Evolutionary conservation across 2,888 invertebrate genomes (phyloP).

Genomic region (Oconnorella tubifera): DNA sequence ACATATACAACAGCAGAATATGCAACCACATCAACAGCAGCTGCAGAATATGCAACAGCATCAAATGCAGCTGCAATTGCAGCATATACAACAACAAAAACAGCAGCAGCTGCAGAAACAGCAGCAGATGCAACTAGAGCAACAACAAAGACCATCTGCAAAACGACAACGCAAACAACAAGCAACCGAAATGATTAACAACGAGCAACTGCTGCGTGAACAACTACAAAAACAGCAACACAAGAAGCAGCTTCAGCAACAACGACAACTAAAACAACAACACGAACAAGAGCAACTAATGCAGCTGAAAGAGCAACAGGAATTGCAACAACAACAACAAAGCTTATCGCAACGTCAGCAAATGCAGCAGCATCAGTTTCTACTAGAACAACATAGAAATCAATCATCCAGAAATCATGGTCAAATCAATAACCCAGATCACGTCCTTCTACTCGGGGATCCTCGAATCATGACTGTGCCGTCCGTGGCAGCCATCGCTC

Average conservation of each 20-base stretch:
- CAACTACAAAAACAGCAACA: neutral
- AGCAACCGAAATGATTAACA: no score
- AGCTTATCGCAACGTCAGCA: constrained; percentile 34
- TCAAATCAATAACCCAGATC: no score
- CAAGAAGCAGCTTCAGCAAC: neutral
- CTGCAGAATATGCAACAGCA: constrained; percentile 33
- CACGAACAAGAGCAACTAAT: no score
- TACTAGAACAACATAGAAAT: neutral
- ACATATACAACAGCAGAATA: neutral
- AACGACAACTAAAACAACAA: neutral
- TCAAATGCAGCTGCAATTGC: constrained; percentile 13
- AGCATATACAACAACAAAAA: neutral
- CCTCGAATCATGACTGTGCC: no score
- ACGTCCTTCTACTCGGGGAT: no score
- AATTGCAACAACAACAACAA: constrained; percentile 20
- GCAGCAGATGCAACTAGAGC: neutral
- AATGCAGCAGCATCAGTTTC: constrained; percentile 9
- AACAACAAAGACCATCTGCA: no score
- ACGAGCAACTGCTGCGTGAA: constrained; percentile 16
- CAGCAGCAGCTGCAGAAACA: neutral
- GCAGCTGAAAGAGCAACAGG: constrained; percentile 26
- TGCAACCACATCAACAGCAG: constrained; percentile 16
- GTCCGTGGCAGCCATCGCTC: neutral
- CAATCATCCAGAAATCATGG: no score
- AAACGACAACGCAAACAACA: no score